These are phyloP conservation scores for Gila orcuttii DNA, from an alignment of 2,113 vertebrate genomes.

Conservation along the genomic window DNA sequence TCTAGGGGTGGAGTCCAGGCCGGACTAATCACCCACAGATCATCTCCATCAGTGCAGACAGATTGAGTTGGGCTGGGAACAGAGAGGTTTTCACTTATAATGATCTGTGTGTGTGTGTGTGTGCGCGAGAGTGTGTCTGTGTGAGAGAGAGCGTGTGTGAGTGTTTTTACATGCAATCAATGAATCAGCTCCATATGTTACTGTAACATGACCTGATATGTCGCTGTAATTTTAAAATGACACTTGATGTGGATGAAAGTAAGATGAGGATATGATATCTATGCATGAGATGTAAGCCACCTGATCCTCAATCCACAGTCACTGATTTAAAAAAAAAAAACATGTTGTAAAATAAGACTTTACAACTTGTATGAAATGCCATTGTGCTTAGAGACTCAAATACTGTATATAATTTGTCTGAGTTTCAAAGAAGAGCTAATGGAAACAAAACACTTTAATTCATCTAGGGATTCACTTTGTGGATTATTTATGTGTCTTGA, in stretches of 20 bases:
- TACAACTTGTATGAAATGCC: background rate
- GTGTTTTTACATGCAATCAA: background rate
- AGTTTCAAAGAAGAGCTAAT: background rate
- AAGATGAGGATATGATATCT: background rate
- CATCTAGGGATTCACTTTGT: constrained; percentile 13
- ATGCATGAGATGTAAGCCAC: background rate
- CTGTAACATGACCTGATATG: constrained; percentile 56
- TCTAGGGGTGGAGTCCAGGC: constrained; percentile 5
- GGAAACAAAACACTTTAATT: constrained; percentile 44
- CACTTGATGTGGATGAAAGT: background rate
- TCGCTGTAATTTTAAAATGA: background rate
- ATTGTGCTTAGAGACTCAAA: background rate
- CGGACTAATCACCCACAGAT: constrained; percentile 27
- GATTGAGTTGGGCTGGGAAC: background rate
- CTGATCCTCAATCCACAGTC: background rate
- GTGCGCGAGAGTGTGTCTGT: background rate
- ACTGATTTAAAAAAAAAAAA: background rate
- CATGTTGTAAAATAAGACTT: background rate
- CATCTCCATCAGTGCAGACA: constrained; percentile 19
- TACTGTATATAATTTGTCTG: background rate
- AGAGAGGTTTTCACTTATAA: background rate
- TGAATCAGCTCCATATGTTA: constrained; percentile 37
- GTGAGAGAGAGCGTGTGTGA: background rate
- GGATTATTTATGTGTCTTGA: background rate
- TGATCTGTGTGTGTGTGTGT: background rate